Conservation (phyloP, 2,797 vertebrate species). For the Moxostoma hubbsi region DNA sequence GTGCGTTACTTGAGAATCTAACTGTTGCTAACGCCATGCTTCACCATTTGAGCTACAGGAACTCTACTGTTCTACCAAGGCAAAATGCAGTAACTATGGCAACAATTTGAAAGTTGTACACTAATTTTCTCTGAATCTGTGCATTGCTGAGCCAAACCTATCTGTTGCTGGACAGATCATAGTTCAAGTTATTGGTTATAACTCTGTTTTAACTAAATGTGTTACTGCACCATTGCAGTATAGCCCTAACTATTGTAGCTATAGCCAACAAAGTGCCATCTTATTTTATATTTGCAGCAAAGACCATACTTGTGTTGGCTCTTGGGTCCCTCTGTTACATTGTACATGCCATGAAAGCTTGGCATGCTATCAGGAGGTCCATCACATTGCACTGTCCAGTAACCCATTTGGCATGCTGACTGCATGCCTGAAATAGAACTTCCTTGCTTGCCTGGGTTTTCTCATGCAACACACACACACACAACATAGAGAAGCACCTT, state of each 20-base stretch:
- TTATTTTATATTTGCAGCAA: slow-evolving; percentile 25
- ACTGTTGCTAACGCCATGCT: too few relatives aligned
- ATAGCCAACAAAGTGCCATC: background rate
- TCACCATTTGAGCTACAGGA: too few relatives aligned
- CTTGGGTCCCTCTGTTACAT: slow-evolving; percentile 17
- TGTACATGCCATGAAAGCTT: slow-evolving; percentile 49
- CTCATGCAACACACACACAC: slow-evolving; percentile 50
- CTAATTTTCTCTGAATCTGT: too few relatives aligned
- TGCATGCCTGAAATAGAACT: slow-evolving; percentile 60
- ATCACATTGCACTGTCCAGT: slow-evolving; percentile 34
- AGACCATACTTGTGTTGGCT: slow-evolving; percentile 11
- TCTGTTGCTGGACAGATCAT: too few relatives aligned
- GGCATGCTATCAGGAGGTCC: slow-evolving; percentile 38
- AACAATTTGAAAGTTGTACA: too few relatives aligned
- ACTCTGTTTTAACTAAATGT: too few relatives aligned
- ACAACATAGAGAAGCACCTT: slow-evolving; percentile 16
- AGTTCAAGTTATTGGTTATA: too few relatives aligned
- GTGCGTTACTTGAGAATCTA: too few relatives aligned
- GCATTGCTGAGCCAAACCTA: too few relatives aligned
- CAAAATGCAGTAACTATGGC: too few relatives aligned
- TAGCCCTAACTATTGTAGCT: background rate
- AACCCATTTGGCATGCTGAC: slow-evolving; percentile 68
- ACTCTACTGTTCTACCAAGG: too few relatives aligned
- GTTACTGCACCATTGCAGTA: too few relatives aligned
- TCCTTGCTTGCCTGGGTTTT: slow-evolving; percentile 47